These are phyloP conservation scores for Drosophila affinis DNA, from an alignment of 2,888 invertebrate genomes.

Conservation along the genomic window DNA sequence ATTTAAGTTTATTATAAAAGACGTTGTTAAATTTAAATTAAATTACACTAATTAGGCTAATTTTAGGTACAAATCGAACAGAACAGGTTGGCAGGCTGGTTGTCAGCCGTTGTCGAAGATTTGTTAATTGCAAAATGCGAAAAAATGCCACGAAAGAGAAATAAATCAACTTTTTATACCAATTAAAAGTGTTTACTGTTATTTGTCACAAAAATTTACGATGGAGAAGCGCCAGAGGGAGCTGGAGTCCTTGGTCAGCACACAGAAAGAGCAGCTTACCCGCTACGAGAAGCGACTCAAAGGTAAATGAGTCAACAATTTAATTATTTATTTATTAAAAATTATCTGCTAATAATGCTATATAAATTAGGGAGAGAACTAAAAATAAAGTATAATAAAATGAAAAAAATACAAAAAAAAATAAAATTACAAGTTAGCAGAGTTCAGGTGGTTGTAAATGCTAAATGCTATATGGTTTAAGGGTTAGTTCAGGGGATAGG, in stretches of 20 bases:
- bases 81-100: constrained; percentile 37
- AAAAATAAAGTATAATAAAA: no score
- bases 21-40: neutral
- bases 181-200: constrained; percentile 2
- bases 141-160: constrained; percentile 63
- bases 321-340: no score
- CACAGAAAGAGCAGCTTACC: constrained; percentile 88
- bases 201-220: neutral
- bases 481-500: no score
- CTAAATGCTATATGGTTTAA: no score
- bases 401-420: no score
- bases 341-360: no score
- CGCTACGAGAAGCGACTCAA: constrained; percentile 89
- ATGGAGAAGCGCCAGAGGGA: constrained; percentile 78
- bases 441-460: no score
- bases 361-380: no score
- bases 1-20: neutral
- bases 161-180: constrained; percentile 18
- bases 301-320: constrained; percentile 84
- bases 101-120: neutral
- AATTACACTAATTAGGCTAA: neutral
- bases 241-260: constrained; percentile 80
- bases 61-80: neutral
- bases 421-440: no score
- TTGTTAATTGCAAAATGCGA: constrained; percentile 45